Conservation (phyloP, 2,113 vertebrate genomes). For the Fulica atra region DNA sequence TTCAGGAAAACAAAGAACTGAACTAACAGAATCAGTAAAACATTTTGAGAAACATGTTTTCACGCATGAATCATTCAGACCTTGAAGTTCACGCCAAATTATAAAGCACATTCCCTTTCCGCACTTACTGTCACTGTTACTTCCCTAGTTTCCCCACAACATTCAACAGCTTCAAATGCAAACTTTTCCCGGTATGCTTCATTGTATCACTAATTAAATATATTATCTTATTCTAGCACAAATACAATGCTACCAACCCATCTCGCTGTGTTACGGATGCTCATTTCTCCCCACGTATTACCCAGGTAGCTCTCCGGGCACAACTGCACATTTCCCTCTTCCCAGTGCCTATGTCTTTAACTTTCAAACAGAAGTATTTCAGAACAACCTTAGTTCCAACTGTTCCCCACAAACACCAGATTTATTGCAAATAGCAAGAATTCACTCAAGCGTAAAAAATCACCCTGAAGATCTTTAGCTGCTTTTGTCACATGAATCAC, state of each 20-base stretch:
- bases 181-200: neutral
- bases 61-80: neutral
- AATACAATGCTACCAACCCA: neutral
- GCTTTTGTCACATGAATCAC: neutral
- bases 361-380: neutral
- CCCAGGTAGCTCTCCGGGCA: neutral
- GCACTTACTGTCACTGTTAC: neutral
- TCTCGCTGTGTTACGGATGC: neutral
- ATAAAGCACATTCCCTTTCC: neutral
- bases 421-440: neutral
- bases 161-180: neutral
- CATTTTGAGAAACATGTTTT: neutral
- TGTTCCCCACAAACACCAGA: neutral
- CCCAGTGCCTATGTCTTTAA: neutral
- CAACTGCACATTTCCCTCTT: neutral
- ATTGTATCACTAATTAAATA: neutral
- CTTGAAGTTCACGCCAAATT: neutral
- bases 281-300: neutral
- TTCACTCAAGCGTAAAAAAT: neutral
- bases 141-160: neutral
- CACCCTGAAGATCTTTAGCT: neutral
- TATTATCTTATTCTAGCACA: neutral
- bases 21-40: neutral
- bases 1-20: neutral
- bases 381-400: neutral